These are phyloP conservation scores for Canis aureus DNA, from an alignment of 2,113 vertebrate genomes.

Conservation along the genomic window DNA sequence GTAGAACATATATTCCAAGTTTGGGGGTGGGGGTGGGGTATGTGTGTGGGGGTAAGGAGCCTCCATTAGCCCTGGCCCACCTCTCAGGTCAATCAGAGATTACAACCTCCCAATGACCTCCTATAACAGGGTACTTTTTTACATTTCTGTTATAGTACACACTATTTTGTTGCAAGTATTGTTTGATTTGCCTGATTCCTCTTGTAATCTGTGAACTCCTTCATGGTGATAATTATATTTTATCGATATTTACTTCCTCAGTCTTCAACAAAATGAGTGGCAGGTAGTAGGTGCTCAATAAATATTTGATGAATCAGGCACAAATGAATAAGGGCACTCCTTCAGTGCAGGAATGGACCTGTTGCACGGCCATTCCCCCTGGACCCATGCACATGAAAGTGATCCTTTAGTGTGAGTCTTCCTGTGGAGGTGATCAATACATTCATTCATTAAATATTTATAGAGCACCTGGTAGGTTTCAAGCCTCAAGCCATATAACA, in stretches of 20 bases:
- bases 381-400: rapidly evolving
- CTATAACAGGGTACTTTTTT: not conserved
- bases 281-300: not conserved
- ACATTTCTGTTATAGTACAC: not conserved
- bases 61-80: not conserved
- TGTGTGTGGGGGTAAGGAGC: not conserved
- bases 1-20: not conserved
- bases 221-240: not conserved
- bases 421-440: not conserved
- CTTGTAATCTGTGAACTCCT: not conserved
- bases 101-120: not conserved
- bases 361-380: not conserved
- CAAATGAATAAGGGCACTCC: not conserved
- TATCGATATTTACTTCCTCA: not conserved
- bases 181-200: not conserved
- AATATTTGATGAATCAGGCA: not conserved
- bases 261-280: not conserved
- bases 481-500: not conserved
- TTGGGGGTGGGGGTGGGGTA: not conserved
- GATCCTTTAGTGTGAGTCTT: not conserved
- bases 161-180: not conserved
- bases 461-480: not conserved
- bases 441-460: not conserved
- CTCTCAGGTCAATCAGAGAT: not conserved
- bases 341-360: not conserved